phyloP scores from a whole-genome alignment of 2,888 invertebrate species.

The Mesodorylaimus sp. region DNA sequence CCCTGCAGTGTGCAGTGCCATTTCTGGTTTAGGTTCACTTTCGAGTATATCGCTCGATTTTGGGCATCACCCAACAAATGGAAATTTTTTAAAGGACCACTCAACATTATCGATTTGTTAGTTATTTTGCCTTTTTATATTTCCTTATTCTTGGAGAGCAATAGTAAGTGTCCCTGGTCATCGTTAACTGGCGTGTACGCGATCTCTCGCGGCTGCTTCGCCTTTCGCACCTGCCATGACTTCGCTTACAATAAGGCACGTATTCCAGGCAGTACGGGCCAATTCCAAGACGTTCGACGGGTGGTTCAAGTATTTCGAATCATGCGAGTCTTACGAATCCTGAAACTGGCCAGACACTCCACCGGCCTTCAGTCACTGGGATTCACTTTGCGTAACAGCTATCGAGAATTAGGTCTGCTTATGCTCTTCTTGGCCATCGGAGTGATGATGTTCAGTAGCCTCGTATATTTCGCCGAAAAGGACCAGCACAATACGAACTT shows the following conservation, averaged over 20 bases:
- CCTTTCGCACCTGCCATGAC: too few relatives aligned
- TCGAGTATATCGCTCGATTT: slow-evolving; percentile 89
- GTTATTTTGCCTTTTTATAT: slow-evolving; percentile 98
- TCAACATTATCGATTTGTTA: slow-evolving; percentile 92
- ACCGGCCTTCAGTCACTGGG: slow-evolving; percentile 94
- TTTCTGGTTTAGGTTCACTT: too few relatives aligned
- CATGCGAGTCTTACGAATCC: slow-evolving; percentile 48
- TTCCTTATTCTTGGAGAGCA: slow-evolving; percentile 87
- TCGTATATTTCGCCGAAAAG: slow-evolving; percentile 98
- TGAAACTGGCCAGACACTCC: slow-evolving; percentile 64
- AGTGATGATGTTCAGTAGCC: slow-evolving; percentile 90
- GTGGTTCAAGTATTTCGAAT: slow-evolving; percentile 96
- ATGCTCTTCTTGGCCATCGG: slow-evolving; percentile 97
- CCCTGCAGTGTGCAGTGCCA: too few relatives aligned
- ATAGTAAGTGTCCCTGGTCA: too few relatives aligned
- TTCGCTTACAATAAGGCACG: too few relatives aligned
- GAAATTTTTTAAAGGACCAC: slow-evolving; percentile 97
- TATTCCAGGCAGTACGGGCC: too few relatives aligned
- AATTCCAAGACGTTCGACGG: slow-evolving; percentile 69
- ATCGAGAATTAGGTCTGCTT: slow-evolving; percentile 87
- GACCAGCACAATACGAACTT: slow-evolving; percentile 88
- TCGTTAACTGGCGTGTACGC: too few relatives aligned
- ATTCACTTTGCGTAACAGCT: slow-evolving; percentile 90
- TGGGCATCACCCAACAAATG: slow-evolving; percentile 97
- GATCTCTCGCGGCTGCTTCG: too few relatives aligned